phyloP scores from a whole-genome alignment of 2,797 vertebrate species.

The Phataginus tricuspis region DNA sequence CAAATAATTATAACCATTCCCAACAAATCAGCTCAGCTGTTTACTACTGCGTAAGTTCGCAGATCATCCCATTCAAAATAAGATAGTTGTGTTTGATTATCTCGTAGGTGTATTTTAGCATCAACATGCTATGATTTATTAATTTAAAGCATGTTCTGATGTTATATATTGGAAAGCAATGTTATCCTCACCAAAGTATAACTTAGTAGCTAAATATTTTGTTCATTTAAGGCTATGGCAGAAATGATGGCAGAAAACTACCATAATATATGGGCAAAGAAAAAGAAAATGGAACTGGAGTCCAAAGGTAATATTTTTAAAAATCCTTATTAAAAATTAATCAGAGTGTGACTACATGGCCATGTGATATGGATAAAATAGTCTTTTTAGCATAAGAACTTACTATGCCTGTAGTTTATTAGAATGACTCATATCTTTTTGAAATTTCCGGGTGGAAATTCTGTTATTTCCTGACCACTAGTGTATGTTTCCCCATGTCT shows the following conservation, averaged over 20 bases:
- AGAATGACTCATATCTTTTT: not conserved
- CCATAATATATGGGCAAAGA: slow-evolving; percentile 97
- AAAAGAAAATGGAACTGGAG: slow-evolving; percentile 96
- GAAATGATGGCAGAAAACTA: slow-evolving; percentile 98
- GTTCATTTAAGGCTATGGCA: slow-evolving; percentile 92
- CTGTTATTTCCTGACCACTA: not conserved
- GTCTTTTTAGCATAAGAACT: not conserved
- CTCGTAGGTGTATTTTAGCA: not conserved
- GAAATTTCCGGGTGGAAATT: not conserved
- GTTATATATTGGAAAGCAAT: not conserved
- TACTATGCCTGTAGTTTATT: not conserved
- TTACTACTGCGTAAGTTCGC: not conserved
- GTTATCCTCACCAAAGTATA: not conserved
- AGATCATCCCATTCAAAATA: not conserved
- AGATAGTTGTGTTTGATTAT: not conserved
- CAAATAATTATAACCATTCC: not conserved
- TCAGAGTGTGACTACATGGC: not conserved
- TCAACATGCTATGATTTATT: not conserved
- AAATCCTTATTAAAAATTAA: not conserved
- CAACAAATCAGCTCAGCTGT: not conserved
- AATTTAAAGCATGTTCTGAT: not conserved
- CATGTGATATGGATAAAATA: not conserved
- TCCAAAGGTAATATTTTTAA: slow-evolving; percentile 91
- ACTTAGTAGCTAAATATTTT: not conserved
- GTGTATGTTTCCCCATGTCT: not conserved